A percentile compares a stretch with the other conserved stretches of the same genome.
These are phyloP conservation scores for Morpho achilles DNA, from an alignment of 2,888 invertebrate genomes.

Conservation along the genomic window DNA sequence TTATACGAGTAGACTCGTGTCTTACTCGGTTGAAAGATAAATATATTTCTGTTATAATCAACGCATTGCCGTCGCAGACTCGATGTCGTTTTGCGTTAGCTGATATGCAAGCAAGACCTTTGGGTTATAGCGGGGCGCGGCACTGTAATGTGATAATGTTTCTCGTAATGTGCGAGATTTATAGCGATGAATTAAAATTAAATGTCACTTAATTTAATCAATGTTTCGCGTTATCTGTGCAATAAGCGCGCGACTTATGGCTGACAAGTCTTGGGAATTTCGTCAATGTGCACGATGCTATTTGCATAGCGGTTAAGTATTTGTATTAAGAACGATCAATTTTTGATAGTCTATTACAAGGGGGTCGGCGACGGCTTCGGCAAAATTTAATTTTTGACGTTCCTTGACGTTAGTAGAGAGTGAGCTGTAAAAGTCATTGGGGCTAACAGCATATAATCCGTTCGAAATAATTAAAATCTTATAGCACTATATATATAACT, in stretches of 20 bases:
- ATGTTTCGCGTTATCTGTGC: constrained; percentile 58
- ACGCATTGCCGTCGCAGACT: constrained; percentile 37
- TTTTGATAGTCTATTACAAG: too few species aligned
- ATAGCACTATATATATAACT: too few species aligned
- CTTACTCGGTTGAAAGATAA: constrained; percentile 17
- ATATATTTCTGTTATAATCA: constrained; percentile 24
- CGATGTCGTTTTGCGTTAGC: constrained; percentile 48
- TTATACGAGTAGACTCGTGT: constrained; percentile 3
- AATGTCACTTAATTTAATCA: constrained; percentile 74
- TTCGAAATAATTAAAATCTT: too few species aligned
- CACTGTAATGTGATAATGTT: constrained; percentile 53
- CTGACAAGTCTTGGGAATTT: constrained; percentile 1
- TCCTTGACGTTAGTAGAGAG: too few species aligned
- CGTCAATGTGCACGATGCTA: too few species aligned
- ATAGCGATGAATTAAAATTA: constrained; percentile 65
- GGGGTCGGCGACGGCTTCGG: too few species aligned
- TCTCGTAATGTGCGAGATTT: constrained; percentile 64
- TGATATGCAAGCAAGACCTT: constrained; percentile 44
- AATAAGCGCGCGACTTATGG: constrained; percentile 11
- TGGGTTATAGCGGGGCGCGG: constrained; percentile 43
- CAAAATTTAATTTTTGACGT: too few species aligned
- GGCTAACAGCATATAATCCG: too few species aligned
- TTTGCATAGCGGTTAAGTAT: too few species aligned
- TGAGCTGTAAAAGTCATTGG: too few species aligned
- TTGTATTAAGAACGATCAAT: too few species aligned